Base-by-base conservation (phyloP, 2,113 vertebrate genomes). In the Rhizomys pruinosus region DNA sequence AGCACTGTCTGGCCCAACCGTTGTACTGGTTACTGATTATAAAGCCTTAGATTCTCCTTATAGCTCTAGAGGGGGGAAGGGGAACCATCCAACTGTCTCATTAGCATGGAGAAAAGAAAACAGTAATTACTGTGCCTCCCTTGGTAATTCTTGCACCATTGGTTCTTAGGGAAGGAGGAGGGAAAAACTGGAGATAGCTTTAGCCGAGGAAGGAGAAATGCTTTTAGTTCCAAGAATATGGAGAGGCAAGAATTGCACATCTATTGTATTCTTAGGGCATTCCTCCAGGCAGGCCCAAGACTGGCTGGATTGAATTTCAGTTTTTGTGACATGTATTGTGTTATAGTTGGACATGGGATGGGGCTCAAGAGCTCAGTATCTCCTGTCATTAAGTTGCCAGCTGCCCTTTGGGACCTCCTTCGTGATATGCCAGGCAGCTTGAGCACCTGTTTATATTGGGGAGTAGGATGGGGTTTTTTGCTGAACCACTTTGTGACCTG, bases 21-120 rank as follows among this genome's bases (percentile, higher is more conserved):
- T 95, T 93, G 6, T 96, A 76, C 92, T 92, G 93, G 71, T 97
- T 96, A 96, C 88, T 93, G 90, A 94, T 94, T 78, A 64, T 90
- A 95, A 96, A 94, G 73, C 39, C 29, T 91, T 89, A 94, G 91
- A 90, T 91, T 95, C 71, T 95, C 0, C 55, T 96, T 92, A 68
- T 32, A 94, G 25, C 52, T 88, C 39, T 15, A 16, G 72, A 88
- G n/a, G 89, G 94, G 69, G 47, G 77, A 81, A 92, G 95, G 91
- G 87, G 63, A 95, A 74, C 87, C 77, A 91, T 96, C 92, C 84
- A 93, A 95, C 95, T 95, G 95, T 97, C 96, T 97, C 94, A 94
- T 97, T 96, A 97, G 94, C 93, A 90, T 97, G 94, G 94, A 96
- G 90, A 95, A 96, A 97, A 97, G 92, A 97, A 97, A 97, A 96